Conservation (phyloP, 2,797 vertebrate species). For the Pterois miles region DNA sequence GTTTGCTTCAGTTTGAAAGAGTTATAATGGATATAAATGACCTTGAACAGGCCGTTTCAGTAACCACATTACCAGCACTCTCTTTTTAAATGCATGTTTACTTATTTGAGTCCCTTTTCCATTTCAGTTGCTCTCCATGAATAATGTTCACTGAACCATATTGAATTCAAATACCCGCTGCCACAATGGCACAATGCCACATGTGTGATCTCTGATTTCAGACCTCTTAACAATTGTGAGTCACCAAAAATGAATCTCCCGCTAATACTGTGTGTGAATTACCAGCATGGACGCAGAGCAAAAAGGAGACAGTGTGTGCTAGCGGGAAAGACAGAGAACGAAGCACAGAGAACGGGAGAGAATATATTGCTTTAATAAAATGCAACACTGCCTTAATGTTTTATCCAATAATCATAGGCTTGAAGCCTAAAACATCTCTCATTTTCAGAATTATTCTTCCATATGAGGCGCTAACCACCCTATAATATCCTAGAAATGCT, state of each 20-base stretch:
- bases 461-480: not conserved
- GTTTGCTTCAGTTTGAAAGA: constrained; percentile 11
- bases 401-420: constrained; percentile 37
- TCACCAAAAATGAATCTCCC: not conserved
- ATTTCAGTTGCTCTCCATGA: constrained; percentile 12
- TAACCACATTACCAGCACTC: not conserved
- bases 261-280: not conserved
- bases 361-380: constrained; percentile 58
- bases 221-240: constrained; percentile 35
- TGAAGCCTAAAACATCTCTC: constrained; percentile 29
- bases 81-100: constrained; percentile 22
- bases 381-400: constrained; percentile 32
- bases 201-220: constrained; percentile 31
- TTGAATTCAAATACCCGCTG: constrained; percentile 28
- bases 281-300: not conserved
- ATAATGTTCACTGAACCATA: constrained; percentile 8
- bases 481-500: constrained; percentile 1
- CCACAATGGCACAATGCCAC: constrained; percentile 20
- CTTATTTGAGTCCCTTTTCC: constrained; percentile 23
- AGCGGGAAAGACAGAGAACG: not conserved
- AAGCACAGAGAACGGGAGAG: constrained; percentile 1
- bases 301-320: not conserved
- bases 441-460: constrained; percentile 28
- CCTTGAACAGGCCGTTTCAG: not conserved
- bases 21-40: constrained; percentile 17